A percentile compares a stretch with the other conserved stretches of the same genome.
Evolutionary conservation across 2,113 vertebrate genomes (phyloP).

Genomic region (Calidris pygmaea): DNA sequence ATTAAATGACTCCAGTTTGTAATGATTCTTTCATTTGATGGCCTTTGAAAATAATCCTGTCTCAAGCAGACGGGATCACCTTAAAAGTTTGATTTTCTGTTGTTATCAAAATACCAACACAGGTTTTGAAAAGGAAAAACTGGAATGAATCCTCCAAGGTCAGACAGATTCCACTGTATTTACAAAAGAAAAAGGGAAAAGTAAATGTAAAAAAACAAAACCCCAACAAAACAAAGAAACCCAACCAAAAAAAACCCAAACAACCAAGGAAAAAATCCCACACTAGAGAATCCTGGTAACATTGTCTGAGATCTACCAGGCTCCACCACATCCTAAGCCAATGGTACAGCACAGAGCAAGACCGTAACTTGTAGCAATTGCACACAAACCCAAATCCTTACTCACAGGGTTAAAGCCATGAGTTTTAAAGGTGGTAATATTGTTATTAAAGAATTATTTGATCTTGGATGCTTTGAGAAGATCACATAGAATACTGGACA

Average conservation of each 20-base stretch:
- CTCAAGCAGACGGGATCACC: background rate
- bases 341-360: background rate
- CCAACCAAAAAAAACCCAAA: background rate
- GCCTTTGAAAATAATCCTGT: background rate
- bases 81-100: background rate
- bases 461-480: background rate
- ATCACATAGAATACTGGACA: background rate
- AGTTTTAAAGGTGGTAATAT: background rate
- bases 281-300: background rate
- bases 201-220: background rate
- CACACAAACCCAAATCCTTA: background rate
- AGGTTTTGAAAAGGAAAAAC: background rate
- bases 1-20: background rate
- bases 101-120: background rate
- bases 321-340: background rate
- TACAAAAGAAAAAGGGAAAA: background rate
- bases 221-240: background rate
- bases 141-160: background rate
- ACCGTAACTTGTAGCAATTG: background rate
- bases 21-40: background rate
- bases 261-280: background rate
- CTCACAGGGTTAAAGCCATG: background rate
- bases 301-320: background rate
- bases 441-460: background rate
- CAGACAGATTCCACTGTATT: background rate